Conservation (phyloP, 2,113 vertebrate genomes). For the Tragelaphus strepsiceros region DNA sequence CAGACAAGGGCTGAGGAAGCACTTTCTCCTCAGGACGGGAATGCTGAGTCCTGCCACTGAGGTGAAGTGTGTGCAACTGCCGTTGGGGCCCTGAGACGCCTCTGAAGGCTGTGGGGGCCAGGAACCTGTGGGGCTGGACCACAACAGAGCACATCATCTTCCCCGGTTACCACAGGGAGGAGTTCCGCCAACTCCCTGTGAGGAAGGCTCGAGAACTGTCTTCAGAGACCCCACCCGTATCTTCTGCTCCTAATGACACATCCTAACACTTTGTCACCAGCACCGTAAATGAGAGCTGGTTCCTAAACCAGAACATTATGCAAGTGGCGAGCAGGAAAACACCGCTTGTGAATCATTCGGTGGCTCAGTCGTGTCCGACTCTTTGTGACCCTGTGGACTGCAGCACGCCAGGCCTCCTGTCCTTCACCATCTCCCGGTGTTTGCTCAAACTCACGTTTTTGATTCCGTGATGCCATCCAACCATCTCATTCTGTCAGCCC, state of each 20-base stretch:
- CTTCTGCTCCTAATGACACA: neutral
- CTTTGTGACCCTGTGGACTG: neutral
- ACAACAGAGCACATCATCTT: neutral
- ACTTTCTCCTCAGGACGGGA: neutral
- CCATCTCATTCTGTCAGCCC: neutral
- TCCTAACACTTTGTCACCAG: neutral
- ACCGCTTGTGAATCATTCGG: neutral
- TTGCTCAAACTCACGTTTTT: neutral
- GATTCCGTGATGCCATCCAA: neutral
- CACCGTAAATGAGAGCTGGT: neutral
- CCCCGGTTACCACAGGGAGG: neutral
- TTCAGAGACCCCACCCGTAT: neutral
- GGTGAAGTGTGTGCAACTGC: neutral
- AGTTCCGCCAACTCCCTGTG: neutral
- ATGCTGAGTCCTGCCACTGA: neutral
- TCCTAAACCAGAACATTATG: neutral
- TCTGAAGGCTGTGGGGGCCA: neutral
- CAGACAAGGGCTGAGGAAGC: rapidly evolving
- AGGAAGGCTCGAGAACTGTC: neutral
- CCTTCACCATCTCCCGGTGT: neutral
- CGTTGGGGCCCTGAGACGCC: rapidly evolving
- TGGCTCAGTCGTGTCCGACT: neutral
- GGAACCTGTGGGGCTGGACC: too few relatives aligned
- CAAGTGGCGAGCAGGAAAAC: neutral
- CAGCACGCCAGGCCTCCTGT: too few relatives aligned